Evolutionary conservation across 2,113 vertebrate species (phyloP).

Genomic region (Thamnaconus septentrionalis): DNA sequence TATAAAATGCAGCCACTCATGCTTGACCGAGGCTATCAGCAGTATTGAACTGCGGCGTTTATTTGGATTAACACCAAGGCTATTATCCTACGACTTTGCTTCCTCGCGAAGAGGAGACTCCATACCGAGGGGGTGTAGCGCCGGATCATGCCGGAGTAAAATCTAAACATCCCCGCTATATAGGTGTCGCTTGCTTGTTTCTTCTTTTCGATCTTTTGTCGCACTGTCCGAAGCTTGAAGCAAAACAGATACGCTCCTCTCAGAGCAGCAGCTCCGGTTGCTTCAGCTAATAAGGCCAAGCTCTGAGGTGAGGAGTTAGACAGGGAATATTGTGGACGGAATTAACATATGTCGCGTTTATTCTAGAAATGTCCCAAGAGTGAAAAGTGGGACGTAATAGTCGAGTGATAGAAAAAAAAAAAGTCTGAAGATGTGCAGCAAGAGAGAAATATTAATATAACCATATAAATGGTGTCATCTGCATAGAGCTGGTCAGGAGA

Average conservation of each 20-base stretch:
- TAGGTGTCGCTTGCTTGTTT: too few relatives aligned
- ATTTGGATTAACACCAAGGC: conserved; percentile 7
- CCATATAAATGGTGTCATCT: conserved; percentile 47
- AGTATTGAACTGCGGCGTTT: conserved; percentile 10
- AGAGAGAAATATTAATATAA: conserved; percentile 61
- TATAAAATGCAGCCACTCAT: conserved; percentile 9
- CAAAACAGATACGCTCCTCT: conserved; percentile 48
- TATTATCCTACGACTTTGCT: not conserved
- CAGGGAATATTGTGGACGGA: conserved; percentile 56
- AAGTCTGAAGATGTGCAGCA: conserved; percentile 43
- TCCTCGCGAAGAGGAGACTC: too few relatives aligned
- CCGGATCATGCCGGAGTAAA: too few relatives aligned
- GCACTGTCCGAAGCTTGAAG: conserved; percentile 18
- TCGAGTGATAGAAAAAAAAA: conserved; percentile 20
- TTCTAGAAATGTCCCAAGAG: conserved; percentile 46
- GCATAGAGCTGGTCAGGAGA: conserved; percentile 28
- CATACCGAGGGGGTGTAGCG: too few relatives aligned
- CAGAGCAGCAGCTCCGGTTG: conserved; percentile 54
- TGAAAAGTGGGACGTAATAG: conserved; percentile 40
- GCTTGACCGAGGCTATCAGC: conserved; percentile 6
- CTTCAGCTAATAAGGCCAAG: conserved; percentile 67
- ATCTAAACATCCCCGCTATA: too few relatives aligned
- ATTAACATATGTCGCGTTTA: conserved; percentile 62
- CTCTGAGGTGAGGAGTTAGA: conserved; percentile 56
- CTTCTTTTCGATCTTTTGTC: not conserved